Conservation (phyloP, 2,888 invertebrate species). For the Drepanosiphum platanoidis region DNA sequence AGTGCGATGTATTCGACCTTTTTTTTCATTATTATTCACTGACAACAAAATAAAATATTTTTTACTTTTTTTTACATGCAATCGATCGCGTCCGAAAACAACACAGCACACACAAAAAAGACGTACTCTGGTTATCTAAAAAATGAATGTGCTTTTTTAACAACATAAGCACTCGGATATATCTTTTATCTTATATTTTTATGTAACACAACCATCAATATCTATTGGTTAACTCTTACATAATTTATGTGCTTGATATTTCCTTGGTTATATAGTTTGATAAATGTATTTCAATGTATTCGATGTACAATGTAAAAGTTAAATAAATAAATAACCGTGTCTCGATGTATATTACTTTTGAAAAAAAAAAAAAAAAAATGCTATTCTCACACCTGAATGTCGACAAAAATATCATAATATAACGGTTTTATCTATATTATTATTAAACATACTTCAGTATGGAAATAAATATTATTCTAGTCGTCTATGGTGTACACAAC, state of each 20-base stretch:
- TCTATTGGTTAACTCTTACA: background rate
- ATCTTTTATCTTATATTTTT: background rate
- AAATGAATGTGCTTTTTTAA: background rate
- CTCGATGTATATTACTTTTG: too few species aligned
- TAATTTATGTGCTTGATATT: background rate
- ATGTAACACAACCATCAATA: constrained; percentile 3
- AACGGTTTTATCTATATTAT: too few species aligned
- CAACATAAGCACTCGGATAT: background rate
- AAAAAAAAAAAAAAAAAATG: too few species aligned
- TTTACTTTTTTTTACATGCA: background rate
- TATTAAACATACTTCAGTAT: too few species aligned
- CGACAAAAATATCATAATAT: too few species aligned
- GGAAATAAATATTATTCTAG: too few species aligned
- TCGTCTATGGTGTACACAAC: too few species aligned
- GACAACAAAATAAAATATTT: background rate
- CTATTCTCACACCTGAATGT: too few species aligned
- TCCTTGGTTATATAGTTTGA: background rate
- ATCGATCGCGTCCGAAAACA: background rate
- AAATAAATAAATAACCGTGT: too few species aligned
- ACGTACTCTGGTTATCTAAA: background rate
- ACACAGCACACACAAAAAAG: background rate
- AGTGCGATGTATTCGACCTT: background rate
- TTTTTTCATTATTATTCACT: background rate
- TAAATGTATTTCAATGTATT: too few species aligned
- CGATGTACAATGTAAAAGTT: too few species aligned